These are phyloP conservation scores for Cherax quadricarinatus DNA, from an alignment of 1,140 invertebrate genomes.

Conservation along the genomic window DNA sequence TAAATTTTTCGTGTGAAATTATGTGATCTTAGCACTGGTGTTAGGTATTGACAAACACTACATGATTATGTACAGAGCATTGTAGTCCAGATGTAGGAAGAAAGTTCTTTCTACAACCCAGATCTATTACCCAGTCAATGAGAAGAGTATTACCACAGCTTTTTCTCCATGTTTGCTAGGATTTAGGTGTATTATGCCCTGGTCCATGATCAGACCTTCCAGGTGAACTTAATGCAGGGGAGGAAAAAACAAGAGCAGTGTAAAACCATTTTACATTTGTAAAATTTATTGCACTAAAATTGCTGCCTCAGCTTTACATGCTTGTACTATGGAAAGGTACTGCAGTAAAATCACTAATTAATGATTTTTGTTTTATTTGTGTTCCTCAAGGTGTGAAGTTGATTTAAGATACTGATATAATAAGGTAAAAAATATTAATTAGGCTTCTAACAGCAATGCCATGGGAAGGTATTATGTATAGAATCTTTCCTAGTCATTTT, in stretches of 20 bases:
- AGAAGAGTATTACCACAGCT: background rate
- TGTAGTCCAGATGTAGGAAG: background rate
- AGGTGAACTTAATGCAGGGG: background rate
- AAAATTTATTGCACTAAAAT: constrained; percentile 65
- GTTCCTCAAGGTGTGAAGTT: background rate
- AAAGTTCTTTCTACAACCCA: background rate
- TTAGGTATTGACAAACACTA: background rate
- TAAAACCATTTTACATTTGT: constrained; percentile 48
- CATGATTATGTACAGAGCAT: constrained; percentile 16
- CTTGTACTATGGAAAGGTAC: constrained; percentile 68
- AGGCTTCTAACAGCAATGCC: too few relatives aligned
- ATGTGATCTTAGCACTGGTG: background rate
- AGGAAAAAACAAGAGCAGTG: constrained; percentile 29
- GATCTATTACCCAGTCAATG: background rate
- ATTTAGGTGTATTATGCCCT: background rate
- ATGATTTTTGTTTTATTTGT: constrained; percentile 10
- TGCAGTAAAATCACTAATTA: constrained; percentile 63
- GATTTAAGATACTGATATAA: too few relatives aligned
- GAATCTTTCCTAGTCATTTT: too few relatives aligned
- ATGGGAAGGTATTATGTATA: too few relatives aligned
- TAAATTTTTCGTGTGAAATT: background rate
- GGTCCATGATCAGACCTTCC: constrained; percentile 1
- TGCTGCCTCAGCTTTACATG: constrained; percentile 67
- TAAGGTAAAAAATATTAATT: too few relatives aligned
- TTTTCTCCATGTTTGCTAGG: constrained; percentile 5